Conservation (phyloP, 2,797 vertebrate genomes). For the Streptopelia turtur region DNA sequence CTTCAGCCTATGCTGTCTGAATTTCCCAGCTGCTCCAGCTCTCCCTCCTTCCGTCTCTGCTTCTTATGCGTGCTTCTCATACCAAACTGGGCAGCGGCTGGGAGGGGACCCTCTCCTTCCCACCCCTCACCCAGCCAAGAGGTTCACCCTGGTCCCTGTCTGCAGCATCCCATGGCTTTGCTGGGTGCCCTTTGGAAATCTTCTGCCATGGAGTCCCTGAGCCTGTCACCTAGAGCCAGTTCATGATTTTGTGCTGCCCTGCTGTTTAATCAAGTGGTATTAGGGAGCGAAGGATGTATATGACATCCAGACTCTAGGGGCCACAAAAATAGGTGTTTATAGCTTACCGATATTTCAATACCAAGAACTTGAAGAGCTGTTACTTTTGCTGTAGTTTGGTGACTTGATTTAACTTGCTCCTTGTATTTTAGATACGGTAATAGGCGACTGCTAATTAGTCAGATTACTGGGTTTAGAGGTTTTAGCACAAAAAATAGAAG, state of each 20-base stretch:
- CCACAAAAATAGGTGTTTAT: neutral
- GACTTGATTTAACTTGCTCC: conserved; percentile 1
- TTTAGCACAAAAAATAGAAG: neutral
- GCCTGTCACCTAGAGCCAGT: neutral
- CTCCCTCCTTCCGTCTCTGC: neutral
- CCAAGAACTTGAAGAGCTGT: neutral
- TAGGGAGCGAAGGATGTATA: neutral
- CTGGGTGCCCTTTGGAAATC: accelerated
- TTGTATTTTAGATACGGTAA: neutral
- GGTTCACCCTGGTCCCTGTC: neutral
- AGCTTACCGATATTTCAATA: neutral
- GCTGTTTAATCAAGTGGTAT: neutral
- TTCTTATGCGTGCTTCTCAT: neutral
- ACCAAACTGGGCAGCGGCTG: neutral
- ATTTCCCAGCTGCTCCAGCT: neutral
- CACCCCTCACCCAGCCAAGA: neutral
- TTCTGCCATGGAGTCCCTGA: neutral
- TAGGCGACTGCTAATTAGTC: neutral
- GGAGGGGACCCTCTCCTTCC: neutral
- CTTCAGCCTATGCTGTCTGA: neutral
- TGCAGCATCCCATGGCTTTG: neutral
- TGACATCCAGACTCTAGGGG: neutral
- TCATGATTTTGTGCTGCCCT: neutral
- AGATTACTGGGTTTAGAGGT: neutral
- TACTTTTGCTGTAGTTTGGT: neutral